Conservation (phyloP, 2,797 vertebrate genomes). For the Pangasius sanitwongsei region DNA sequence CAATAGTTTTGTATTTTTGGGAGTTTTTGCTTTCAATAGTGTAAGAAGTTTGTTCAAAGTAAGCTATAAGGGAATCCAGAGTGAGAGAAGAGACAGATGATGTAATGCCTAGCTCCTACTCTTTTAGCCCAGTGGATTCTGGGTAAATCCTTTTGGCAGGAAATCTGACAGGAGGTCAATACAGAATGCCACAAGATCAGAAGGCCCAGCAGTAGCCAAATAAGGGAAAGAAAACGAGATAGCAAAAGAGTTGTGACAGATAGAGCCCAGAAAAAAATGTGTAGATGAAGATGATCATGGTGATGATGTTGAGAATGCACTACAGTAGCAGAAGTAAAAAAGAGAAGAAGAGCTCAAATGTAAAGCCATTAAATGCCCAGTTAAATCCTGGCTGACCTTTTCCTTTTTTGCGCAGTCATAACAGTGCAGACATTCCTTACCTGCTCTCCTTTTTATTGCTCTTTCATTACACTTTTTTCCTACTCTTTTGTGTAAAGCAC, state of each 20-base stretch:
- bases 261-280: background rate
- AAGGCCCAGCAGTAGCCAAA: constrained; percentile 13
- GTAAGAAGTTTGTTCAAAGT: background rate
- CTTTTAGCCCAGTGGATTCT: constrained; percentile 15
- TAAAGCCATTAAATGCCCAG: background rate
- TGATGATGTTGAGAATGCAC: background rate
- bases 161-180: constrained; percentile 34
- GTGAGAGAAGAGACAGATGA: constrained; percentile 23
- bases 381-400: constrained; percentile 24
- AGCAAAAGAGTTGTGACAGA: background rate
- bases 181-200: background rate
- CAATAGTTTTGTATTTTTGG: background rate
- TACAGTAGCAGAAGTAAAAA: background rate
- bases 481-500: constrained; percentile 14
- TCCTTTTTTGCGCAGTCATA: constrained; percentile 13
- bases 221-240: background rate
- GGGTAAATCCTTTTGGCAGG: constrained; percentile 19
- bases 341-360: background rate
- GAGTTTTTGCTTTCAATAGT: background rate
- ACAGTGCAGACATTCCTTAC: constrained; percentile 7
- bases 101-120: background rate
- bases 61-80: constrained; percentile 2
- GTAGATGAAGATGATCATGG: background rate
- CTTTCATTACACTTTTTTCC: constrained; percentile 5
- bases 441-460: constrained; percentile 13